Evolutionary conservation across 1,140 invertebrate genomes (phyloP).

Genomic region (Drosophila suzukii): DNA sequence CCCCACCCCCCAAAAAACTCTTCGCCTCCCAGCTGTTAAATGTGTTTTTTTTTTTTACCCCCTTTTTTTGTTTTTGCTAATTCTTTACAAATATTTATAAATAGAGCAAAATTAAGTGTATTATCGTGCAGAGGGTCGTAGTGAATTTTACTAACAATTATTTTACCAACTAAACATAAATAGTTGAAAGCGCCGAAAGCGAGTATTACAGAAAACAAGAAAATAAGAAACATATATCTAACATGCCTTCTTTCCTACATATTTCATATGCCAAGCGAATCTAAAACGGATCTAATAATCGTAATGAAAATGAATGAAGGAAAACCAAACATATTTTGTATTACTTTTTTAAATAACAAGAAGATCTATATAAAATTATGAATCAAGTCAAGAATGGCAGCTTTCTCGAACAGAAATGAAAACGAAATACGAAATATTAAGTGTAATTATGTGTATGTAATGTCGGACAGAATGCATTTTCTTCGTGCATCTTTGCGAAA

Average conservation of each 20-base stretch:
- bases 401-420: slow-evolving; percentile 46
- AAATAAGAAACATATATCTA: slow-evolving; percentile 17
- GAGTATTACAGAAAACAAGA: slow-evolving; percentile 8
- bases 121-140: slow-evolving; percentile 12
- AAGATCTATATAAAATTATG: slow-evolving; percentile 40
- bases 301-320: slow-evolving; percentile 20
- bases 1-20: slow-evolving; percentile 19
- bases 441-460: slow-evolving; percentile 52
- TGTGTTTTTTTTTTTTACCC: slow-evolving; percentile 4
- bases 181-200: slow-evolving; percentile 1
- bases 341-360: slow-evolving; percentile 71
- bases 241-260: slow-evolving; percentile 58
- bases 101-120: slow-evolving; percentile 19
- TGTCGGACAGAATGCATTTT: slow-evolving; percentile 46
- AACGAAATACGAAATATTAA: slow-evolving; percentile 15
- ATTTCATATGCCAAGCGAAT: slow-evolving; percentile 58
- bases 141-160: slow-evolving; percentile 29
- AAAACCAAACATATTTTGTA: slow-evolving; percentile 71
- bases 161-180: slow-evolving; percentile 24
- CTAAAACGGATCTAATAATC: slow-evolving; percentile 18
- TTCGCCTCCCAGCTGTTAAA: slow-evolving; percentile 17
- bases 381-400: slow-evolving; percentile 47
- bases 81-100: slow-evolving; percentile 15
- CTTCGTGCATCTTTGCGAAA: slow-evolving; percentile 43
- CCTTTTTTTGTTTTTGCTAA: not conserved